phyloP scores from a whole-genome alignment of 2,113 vertebrate species.

The Acanthisitta chloris region DNA sequence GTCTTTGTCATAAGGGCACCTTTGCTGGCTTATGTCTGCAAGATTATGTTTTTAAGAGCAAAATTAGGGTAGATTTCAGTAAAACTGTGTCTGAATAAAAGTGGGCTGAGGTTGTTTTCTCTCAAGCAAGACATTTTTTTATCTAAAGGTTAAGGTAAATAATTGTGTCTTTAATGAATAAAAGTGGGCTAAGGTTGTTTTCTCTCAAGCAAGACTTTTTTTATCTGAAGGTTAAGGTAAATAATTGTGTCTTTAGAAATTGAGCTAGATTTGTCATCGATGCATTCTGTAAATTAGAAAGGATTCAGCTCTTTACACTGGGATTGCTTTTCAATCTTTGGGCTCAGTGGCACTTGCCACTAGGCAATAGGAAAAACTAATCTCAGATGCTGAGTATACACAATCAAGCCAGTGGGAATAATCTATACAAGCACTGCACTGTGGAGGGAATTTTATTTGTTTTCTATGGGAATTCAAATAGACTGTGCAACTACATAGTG shows the following conservation, averaged over 20 bases:
- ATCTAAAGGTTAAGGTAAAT: background rate
- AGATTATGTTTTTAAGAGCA: background rate
- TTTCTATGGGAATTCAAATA: background rate
- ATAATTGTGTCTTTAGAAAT: background rate
- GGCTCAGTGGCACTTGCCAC: background rate
- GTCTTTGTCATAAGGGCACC: accelerated
- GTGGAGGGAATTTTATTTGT: accelerated
- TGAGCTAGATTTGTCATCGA: background rate
- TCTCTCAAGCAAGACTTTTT: background rate
- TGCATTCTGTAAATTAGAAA: background rate
- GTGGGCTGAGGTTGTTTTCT: background rate
- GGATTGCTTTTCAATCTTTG: background rate
- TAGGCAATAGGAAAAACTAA: background rate
- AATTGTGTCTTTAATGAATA: background rate
- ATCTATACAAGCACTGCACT: background rate
- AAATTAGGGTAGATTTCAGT: accelerated
- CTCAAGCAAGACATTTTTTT: background rate
- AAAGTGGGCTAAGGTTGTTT: background rate
- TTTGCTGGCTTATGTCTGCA: background rate
- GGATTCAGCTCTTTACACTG: background rate
- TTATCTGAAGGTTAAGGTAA: background rate
- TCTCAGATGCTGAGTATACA: background rate
- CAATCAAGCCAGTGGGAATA: background rate
- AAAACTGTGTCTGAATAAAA: background rate
- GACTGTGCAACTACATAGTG: background rate